These are phyloP conservation scores for Cochlearius cochlearius DNA, from an alignment of 2,113 vertebrate species.

Conservation along the genomic window DNA sequence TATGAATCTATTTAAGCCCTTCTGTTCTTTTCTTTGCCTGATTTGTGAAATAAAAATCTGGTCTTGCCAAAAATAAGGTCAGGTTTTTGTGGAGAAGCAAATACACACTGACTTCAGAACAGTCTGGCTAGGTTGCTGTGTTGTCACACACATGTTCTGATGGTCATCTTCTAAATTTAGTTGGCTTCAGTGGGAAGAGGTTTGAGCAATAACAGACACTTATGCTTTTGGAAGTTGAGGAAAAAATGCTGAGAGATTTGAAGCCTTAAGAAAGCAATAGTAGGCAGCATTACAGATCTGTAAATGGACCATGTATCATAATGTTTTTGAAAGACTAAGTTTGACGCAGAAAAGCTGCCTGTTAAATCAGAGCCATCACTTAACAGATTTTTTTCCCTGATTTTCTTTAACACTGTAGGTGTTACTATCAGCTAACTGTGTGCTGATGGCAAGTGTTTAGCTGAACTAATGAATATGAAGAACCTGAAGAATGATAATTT, in stretches of 20 bases:
- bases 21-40: background rate
- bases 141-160: background rate
- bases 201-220: background rate
- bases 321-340: background rate
- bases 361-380: background rate
- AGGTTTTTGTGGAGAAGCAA: background rate
- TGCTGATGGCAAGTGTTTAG: background rate
- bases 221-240: background rate
- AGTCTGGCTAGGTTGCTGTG: background rate
- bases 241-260: background rate
- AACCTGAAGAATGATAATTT: background rate
- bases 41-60: background rate
- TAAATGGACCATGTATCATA: background rate
- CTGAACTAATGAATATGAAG: slow-evolving; percentile 14
- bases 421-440: slow-evolving; percentile 7
- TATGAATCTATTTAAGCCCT: background rate
- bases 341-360: background rate
- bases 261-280: background rate
- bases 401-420: background rate
- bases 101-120: background rate
- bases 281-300: background rate
- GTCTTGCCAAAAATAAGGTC: background rate
- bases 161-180: background rate
- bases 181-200: background rate
- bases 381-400: background rate